These are phyloP conservation scores for Diplazon laetatorius DNA, from an alignment of 2,888 invertebrate species.

Conservation along the genomic window DNA sequence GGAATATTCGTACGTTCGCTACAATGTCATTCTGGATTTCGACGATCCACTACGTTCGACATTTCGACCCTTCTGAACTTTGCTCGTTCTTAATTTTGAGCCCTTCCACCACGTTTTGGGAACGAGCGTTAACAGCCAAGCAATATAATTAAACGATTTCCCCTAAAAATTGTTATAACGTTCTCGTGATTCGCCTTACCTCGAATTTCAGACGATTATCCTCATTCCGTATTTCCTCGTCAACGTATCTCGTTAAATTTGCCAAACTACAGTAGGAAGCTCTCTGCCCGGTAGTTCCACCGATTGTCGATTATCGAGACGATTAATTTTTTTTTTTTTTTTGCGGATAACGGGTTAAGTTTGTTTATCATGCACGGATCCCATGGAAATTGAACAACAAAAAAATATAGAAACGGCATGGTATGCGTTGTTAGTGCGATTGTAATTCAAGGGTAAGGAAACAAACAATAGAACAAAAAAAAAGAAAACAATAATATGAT, in stretches of 20 bases:
- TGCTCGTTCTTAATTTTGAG: no score
- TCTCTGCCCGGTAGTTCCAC: conserved; percentile 72
- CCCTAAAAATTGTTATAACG: conserved; percentile 30
- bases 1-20: no score
- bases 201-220: conserved; percentile 70
- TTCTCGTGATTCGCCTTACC: conserved; percentile 75
- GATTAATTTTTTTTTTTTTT: conserved; percentile 68
- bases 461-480: conserved; percentile 18
- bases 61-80: no score
- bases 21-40: no score
- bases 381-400: conserved; percentile 70
- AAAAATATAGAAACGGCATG: conserved; percentile 71
- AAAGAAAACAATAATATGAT: conserved; percentile 7
- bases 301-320: conserved; percentile 56
- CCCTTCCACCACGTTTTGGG: no score
- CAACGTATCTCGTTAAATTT: conserved; percentile 77
- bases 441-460: not conserved
- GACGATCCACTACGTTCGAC: no score
- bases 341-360: conserved; percentile 58
- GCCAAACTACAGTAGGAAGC: conserved; percentile 82
- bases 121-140: no score
- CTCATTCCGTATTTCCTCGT: conserved; percentile 69
- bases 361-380: conserved; percentile 74
- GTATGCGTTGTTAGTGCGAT: conserved; percentile 71
- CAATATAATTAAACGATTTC: no score